Evolutionary conservation across 2,113 vertebrate species (phyloP).

Genomic region (Ciconia boyciana): DNA sequence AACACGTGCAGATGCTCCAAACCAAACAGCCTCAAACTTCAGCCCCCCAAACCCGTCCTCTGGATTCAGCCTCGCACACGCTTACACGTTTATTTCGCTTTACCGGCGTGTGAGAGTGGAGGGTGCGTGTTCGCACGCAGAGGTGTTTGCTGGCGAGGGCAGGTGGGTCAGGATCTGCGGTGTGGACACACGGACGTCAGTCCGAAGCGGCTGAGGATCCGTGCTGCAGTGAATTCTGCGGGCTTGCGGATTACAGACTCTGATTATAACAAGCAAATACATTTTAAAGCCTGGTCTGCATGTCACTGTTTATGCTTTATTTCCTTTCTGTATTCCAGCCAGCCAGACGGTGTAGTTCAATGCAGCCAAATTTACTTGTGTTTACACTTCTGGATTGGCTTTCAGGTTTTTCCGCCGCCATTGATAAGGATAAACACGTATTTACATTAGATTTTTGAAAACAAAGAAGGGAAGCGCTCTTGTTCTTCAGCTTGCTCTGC

Average conservation of each 20-base stretch:
- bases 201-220: neutral
- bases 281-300: neutral
- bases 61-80: rapidly evolving
- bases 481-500: neutral
- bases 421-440: neutral
- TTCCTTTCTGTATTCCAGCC: neutral
- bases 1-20: neutral
- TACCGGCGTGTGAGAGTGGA: rapidly evolving
- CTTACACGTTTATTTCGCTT: rapidly evolving
- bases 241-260: neutral
- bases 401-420: neutral
- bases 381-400: neutral
- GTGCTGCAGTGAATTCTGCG: neutral
- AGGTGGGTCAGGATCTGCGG: neutral
- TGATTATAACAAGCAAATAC: neutral
- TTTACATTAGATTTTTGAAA: neutral
- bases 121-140: rapidly evolving
- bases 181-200: rapidly evolving
- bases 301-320: neutral
- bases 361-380: neutral
- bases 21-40: too few relatives aligned
- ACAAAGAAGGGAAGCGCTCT: neutral
- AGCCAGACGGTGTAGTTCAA: neutral
- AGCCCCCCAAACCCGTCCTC: too few relatives aligned
- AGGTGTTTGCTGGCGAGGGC: neutral